Evolutionary conservation across 2,113 vertebrate species (phyloP).

Genomic region (Syngnathoides biaculeatus): DNA sequence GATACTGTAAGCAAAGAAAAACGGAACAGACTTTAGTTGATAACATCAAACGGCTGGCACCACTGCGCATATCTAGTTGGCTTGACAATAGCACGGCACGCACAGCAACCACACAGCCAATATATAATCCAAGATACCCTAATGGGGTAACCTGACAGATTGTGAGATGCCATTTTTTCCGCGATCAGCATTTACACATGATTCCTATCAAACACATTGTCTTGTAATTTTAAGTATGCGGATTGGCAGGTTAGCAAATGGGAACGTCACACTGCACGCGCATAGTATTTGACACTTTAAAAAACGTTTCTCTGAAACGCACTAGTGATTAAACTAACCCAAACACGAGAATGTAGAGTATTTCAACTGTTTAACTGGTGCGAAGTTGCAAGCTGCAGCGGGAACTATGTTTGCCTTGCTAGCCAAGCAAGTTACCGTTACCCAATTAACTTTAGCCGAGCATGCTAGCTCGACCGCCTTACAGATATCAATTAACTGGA

Average conservation of each 20-base stretch:
- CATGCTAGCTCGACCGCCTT: conserved; percentile 32
- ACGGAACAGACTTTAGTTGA: not conserved
- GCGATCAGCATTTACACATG: not conserved
- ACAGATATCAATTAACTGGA: not conserved
- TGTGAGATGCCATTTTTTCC: not conserved
- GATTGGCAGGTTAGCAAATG: not conserved
- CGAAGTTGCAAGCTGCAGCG: not conserved
- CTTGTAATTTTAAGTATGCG: not conserved
- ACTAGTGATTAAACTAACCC: too few relatives aligned
- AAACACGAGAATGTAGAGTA: too few relatives aligned
- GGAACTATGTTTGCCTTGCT: not conserved
- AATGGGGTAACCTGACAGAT: not conserved
- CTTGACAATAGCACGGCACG: not conserved
- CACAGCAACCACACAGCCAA: not conserved
- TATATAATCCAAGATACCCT: not conserved
- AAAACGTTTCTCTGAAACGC: not conserved
- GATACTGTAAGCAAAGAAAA: conserved; percentile 51
- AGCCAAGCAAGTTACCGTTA: conserved; percentile 50
- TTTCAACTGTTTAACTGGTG: not conserved
- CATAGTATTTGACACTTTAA: not conserved
- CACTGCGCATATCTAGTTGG: not conserved
- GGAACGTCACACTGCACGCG: not conserved
- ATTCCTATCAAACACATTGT: not conserved
- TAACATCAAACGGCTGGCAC: not conserved
- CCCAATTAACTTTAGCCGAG: conserved; percentile 38